A percentile compares a stretch with the other conserved stretches of the same genome.
Conservation (phyloP, 92 coral and sea anemone species). For the Palythoa grandiflora region DNA sequence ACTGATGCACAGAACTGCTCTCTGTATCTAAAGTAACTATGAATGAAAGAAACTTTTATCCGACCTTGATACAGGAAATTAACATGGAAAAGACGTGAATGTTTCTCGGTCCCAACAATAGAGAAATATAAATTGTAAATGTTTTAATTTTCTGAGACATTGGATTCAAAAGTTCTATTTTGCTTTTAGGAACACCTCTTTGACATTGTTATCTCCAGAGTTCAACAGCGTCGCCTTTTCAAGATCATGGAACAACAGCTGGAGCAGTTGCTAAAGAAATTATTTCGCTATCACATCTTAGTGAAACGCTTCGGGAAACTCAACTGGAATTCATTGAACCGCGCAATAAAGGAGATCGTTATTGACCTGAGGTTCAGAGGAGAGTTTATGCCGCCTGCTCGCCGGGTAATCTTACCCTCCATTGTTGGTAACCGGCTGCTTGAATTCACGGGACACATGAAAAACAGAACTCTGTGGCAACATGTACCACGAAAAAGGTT, state of each 20-base stretch:
- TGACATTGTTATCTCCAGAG: slow-evolving; percentile 26
- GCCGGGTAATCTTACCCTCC: slow-evolving; percentile 27
- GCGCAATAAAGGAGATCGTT: slow-evolving; percentile 32
- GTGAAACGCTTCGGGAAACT: slow-evolving; percentile 44
- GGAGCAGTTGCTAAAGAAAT: slow-evolving; percentile 23
- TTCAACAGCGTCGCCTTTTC: slow-evolving; percentile 24
- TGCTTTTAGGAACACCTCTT: slow-evolving; percentile 28
- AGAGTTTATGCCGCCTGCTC: slow-evolving; percentile 45
- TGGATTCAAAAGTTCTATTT: no score
- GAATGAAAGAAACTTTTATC: no score
- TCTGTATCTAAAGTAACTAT: slow-evolving; percentile 54
- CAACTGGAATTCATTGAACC: slow-evolving; percentile 22
- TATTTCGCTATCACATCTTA: slow-evolving; percentile 44
- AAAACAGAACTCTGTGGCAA: slow-evolving; percentile 20
- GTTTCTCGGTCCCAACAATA: no score
- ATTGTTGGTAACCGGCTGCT: slow-evolving; percentile 32
- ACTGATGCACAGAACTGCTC: slow-evolving; percentile 89
- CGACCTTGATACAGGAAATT: no score
- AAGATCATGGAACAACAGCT: slow-evolving; percentile 19
- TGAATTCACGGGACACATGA: slow-evolving; percentile 27
- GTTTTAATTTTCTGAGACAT: no score
- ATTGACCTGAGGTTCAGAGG: slow-evolving; percentile 33
- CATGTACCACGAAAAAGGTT: slow-evolving; percentile 30
- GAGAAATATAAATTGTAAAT: no score
- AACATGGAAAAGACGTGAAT: no score